These are phyloP conservation scores for Anguilla marmorata DNA, from an alignment of 2,797 vertebrate genomes.

Conservation along the genomic window DNA sequence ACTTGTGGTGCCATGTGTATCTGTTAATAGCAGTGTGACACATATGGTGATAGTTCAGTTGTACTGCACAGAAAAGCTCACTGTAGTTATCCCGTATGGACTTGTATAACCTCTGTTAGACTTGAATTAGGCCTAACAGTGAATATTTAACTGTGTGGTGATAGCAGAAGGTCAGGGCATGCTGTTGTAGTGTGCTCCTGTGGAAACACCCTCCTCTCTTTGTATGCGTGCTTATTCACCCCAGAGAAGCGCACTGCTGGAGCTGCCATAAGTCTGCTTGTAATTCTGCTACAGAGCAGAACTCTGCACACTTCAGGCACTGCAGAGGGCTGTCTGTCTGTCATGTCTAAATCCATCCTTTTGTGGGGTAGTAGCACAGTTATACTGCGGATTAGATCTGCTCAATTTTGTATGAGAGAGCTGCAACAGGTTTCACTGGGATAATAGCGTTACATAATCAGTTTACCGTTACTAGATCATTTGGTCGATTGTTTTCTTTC, in stretches of 20 bases:
- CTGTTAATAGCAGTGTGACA: background rate
- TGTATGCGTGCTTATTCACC: constrained; percentile 3
- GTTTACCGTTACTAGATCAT: background rate
- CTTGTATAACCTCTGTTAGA: background rate
- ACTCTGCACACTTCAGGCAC: background rate
- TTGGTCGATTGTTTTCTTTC: background rate
- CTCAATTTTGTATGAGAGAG: background rate
- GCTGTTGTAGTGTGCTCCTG: constrained; percentile 17
- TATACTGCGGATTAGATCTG: background rate
- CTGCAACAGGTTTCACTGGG: background rate
- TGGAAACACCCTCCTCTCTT: constrained; percentile 21
- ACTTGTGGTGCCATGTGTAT: background rate
- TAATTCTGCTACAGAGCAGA: too few relatives aligned
- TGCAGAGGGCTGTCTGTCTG: background rate
- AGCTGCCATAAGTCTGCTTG: constrained; percentile 9
- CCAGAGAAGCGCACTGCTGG: background rate
- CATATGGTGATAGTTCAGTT: background rate
- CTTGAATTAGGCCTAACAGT: too few relatives aligned
- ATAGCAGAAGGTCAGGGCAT: background rate
- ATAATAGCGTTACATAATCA: background rate
- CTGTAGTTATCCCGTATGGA: background rate
- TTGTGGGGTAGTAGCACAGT: background rate
- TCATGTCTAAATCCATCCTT: constrained; percentile 21
- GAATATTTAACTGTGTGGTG: too few relatives aligned
- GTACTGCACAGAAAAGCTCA: background rate